These are phyloP conservation scores for Clarias magur DNA, from an alignment of 2,113 vertebrate genomes.

Conservation along the genomic window DNA sequence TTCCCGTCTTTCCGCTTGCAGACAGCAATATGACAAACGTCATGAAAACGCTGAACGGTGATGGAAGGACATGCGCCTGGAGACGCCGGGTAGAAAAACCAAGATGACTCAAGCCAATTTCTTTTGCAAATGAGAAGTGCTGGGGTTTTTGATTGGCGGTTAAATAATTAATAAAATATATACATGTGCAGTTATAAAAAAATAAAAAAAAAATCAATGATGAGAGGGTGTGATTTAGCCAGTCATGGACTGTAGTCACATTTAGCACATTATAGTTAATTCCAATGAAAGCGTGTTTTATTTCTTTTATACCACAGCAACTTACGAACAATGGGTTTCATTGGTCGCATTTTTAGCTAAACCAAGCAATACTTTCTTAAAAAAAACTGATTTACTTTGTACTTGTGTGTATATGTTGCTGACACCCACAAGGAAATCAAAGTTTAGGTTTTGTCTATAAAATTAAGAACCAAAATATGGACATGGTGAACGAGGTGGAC, in stretches of 20 bases:
- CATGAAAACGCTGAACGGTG: conserved; percentile 31
- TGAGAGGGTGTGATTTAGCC: background rate
- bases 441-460: background rate
- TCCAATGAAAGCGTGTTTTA: background rate
- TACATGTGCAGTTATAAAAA: background rate
- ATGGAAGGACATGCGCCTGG: conserved; percentile 46
- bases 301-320: background rate
- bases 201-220: background rate
- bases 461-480: background rate
- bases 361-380: background rate
- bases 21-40: conserved; percentile 8
- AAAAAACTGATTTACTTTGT: background rate
- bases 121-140: conserved; percentile 15
- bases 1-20: conserved; percentile 28
- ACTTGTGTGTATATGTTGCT: background rate
- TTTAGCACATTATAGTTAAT: background rate
- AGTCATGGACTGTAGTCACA: background rate
- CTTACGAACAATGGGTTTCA: background rate
- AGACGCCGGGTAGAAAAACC: conserved; percentile 43
- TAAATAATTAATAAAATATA: background rate
- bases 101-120: conserved; percentile 37
- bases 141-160: background rate
- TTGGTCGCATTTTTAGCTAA: background rate
- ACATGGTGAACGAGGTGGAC: background rate
- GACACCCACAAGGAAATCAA: background rate